Conservation (phyloP, 35 echinoderm and acorn worm genomes). For the Nesometra sesokonis region DNA sequence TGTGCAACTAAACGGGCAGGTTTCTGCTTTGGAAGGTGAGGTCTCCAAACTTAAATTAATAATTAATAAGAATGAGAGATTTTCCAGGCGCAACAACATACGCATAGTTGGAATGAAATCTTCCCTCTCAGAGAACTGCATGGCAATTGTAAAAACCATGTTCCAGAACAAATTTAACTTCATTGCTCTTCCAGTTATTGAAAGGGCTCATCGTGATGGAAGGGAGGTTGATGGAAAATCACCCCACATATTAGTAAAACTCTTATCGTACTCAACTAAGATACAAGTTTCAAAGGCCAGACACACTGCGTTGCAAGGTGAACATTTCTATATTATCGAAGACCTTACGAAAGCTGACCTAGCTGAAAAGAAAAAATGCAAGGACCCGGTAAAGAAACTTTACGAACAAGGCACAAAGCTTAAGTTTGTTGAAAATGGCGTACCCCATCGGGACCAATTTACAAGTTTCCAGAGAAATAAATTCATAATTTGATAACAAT, state of each 20-base stretch:
- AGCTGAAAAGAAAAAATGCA: conserved; percentile 26
- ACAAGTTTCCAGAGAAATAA: not conserved
- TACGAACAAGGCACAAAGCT: conserved; percentile 24
- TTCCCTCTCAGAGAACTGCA: not conserved
- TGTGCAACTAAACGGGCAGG: not conserved
- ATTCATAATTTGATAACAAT: too few species aligned
- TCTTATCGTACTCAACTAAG: conserved; percentile 18
- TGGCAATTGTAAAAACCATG: not conserved
- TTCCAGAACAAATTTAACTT: not conserved
- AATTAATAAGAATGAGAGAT: not conserved
- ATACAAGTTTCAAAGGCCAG: conserved; percentile 6
- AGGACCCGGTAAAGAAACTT: conserved; percentile 6
- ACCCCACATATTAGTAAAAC: conserved; percentile 13
- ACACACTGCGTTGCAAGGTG: not conserved
- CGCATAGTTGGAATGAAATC: not conserved
- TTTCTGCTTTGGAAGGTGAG: not conserved
- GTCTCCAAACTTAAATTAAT: not conserved
- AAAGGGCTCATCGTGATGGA: conserved; percentile 25
- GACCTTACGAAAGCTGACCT: conserved; percentile 35
- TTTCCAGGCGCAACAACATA: not conserved
- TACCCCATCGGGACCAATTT: not conserved
- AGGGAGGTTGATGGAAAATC: not conserved
- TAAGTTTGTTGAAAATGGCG: conserved; percentile 38
- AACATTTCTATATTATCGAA: conserved; percentile 12
- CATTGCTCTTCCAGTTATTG: not conserved